phyloP scores from a whole-genome alignment of 2,888 invertebrate species.

The Atrina japonica region DNA sequence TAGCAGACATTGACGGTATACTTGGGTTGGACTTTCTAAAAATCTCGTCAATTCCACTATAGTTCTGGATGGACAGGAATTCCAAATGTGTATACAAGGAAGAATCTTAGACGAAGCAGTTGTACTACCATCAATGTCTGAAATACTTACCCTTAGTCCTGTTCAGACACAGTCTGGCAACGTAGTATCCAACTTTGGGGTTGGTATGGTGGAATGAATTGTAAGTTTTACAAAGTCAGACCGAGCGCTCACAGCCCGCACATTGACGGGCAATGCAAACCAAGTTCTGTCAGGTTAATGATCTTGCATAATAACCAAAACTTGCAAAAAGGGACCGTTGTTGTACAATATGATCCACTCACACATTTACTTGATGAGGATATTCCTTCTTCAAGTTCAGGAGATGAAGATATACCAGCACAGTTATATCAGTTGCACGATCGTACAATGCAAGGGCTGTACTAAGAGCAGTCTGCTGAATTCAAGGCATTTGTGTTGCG shows the following conservation, averaged over 20 bases:
- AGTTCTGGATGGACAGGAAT: too few species aligned
- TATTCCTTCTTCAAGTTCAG: constrained; percentile 2
- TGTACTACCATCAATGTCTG: constrained; percentile 7
- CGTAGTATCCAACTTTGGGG: background rate
- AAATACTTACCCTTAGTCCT: constrained; percentile 5
- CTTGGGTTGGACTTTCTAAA: background rate
- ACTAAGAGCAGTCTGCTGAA: background rate
- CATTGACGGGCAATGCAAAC: background rate
- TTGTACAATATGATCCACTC: background rate
- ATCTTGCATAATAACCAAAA: background rate
- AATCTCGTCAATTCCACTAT: background rate
- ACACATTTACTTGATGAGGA: background rate
- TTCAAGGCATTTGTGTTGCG: constrained; percentile 1
- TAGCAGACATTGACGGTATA: too few species aligned
- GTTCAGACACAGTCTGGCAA: background rate
- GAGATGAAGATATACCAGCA: too few species aligned
- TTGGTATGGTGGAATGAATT: background rate
- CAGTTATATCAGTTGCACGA: background rate
- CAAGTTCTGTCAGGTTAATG: constrained; percentile 10
- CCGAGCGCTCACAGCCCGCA: background rate
- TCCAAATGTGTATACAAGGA: too few species aligned
- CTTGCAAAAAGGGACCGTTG: background rate
- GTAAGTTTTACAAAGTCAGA: too few species aligned
- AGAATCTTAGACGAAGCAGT: background rate
- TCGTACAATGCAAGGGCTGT: background rate